phyloP scores from a whole-genome alignment of 2,797 vertebrate species.

The Pipistrellus kuhlii region DNA sequence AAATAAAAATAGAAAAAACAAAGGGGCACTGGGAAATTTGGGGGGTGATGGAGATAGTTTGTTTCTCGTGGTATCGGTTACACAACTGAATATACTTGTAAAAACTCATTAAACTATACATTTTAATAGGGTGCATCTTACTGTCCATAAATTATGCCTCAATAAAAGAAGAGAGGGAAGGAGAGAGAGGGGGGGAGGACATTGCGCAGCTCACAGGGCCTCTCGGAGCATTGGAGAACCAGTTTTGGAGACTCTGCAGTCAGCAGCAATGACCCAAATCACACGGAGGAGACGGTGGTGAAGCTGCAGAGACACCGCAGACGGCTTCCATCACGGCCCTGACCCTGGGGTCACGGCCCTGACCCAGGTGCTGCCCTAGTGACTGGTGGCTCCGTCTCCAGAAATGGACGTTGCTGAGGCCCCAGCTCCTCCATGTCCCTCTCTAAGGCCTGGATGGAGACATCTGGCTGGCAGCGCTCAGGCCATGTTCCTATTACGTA shows the following conservation, averaged over 20 bases:
- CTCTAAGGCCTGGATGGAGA: background rate
- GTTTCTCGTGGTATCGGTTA: background rate
- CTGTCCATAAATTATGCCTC: background rate
- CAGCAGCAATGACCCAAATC: background rate
- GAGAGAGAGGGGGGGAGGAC: background rate
- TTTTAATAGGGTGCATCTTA: conserved; percentile 3
- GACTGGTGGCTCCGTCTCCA: background rate
- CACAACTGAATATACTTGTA: background rate
- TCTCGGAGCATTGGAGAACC: background rate
- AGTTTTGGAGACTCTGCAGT: background rate
- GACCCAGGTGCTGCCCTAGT: background rate
- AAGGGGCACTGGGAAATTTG: background rate
- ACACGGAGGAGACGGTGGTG: background rate
- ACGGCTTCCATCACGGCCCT: background rate
- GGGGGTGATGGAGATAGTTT: background rate
- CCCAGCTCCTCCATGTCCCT: background rate
- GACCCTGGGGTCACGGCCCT: background rate
- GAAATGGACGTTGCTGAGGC: background rate
- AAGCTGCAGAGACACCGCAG: background rate
- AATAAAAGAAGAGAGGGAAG: background rate
- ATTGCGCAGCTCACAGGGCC: background rate
- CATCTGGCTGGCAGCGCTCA: background rate
- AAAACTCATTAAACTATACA: conserved; percentile 8
- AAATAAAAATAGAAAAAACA: too few species aligned
- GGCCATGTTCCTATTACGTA: background rate